A percentile compares a stretch with the other conserved stretches of the same genome.
Evolutionary conservation across 2,888 invertebrate genomes (phyloP).

Genomic region (Muschampia plurimacula): DNA sequence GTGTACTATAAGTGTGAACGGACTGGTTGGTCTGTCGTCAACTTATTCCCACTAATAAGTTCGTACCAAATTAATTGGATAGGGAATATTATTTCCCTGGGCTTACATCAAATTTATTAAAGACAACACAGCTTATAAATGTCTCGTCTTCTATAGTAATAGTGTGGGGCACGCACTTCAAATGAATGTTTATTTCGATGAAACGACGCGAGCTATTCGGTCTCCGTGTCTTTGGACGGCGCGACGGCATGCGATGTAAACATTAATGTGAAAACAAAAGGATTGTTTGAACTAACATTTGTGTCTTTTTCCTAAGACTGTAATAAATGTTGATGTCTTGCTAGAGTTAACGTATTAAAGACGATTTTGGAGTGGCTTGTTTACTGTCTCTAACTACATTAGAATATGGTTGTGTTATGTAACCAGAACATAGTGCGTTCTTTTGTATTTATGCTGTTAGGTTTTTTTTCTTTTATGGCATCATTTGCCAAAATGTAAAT

Average conservation of each 20-base stretch:
- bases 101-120: slow-evolving; percentile 47
- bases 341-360: slow-evolving; percentile 30
- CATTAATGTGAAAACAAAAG: slow-evolving; percentile 60
- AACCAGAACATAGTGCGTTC: slow-evolving; percentile 17
- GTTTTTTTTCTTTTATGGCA: slow-evolving; percentile 1
- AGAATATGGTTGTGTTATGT: slow-evolving; percentile 32
- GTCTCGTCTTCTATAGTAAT: slow-evolving; percentile 50
- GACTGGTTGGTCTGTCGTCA: slow-evolving; percentile 10
- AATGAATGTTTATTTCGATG: slow-evolving; percentile 54
- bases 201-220: slow-evolving; percentile 30
- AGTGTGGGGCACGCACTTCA: slow-evolving; percentile 55
- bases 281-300: slow-evolving; percentile 33
- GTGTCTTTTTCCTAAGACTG: slow-evolving; percentile 28
- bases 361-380: slow-evolving; percentile 23
- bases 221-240: slow-evolving; percentile 46
- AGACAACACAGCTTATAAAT: slow-evolving; percentile 50
- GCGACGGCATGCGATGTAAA: slow-evolving; percentile 55
- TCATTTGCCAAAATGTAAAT: too few species aligned
- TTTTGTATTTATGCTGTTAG: slow-evolving; percentile 26
- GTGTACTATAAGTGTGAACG: slow-evolving; percentile 2
- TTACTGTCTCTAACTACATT: slow-evolving; percentile 23
- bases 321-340: slow-evolving; percentile 29
- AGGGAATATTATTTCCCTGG: slow-evolving; percentile 47
- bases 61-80: slow-evolving; percentile 48
- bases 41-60: slow-evolving; percentile 43